Evolutionary conservation across 2,797 vertebrate species (phyloP), one percentile per base, ranked within the genome.

Genomic region (Sparus aurata): DNA sequence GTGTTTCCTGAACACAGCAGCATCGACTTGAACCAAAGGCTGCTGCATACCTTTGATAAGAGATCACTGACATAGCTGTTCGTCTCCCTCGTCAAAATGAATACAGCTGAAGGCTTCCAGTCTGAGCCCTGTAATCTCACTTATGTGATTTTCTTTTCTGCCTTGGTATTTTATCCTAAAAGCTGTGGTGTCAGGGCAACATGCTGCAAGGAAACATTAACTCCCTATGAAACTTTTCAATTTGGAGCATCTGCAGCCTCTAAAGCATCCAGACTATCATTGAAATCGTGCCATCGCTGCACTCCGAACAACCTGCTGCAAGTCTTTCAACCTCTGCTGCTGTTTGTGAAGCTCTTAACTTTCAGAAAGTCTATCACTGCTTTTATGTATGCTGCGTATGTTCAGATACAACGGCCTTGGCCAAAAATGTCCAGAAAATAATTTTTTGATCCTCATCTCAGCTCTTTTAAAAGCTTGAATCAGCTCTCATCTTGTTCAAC

Each of bases 191-290:
- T 74, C 45, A 43, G 18, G 38, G 50, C 22, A 41, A 60, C 47
- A 47, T 50, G 55, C 69, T 69, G 59, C 12, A 64, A 62, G 46
- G 50, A 71, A 69, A 64, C 67, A 74, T 81, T 77, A 77, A 81
- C 60, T 64, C 74, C 18, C 49, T n/a, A 4, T 70, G 75, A 80
- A 79, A 70, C 70, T 4, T 80, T 79, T 73, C 45, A 60, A 58
- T 81, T 75, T 67, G 22, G 65, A 77, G 53, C 41, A 75, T 77
- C 64, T 59, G 49, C 47, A 27, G 53, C 41, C 30, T 75, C 62
- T 49, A 53, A 82, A 80, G 59, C 57, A 66, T 54, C 38, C 12
- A 60, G 61, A 83, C 20, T 25, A 13, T 68, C 63, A 65, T 79
- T 75, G 23, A 82, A 82, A 75, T 15, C 0, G 8, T 63, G 50